Evolutionary conservation across 1,140 invertebrate species (phyloP), one percentile per base, ranked within the genome.

Genomic region (Tetramorium parvispinum): DNA sequence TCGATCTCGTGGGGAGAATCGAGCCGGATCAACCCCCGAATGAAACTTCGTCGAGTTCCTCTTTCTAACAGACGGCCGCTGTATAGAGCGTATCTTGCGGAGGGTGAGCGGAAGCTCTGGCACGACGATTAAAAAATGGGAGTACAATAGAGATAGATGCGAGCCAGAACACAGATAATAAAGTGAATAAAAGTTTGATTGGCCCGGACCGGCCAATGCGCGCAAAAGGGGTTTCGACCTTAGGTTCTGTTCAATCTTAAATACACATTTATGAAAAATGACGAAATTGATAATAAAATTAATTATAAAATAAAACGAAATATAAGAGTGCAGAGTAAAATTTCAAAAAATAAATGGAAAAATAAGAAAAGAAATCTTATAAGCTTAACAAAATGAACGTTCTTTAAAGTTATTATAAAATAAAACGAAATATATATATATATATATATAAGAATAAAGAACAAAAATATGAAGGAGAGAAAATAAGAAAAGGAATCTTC

Each of bases 1-100:
- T 71, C 66, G 78, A 71, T 82, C 78, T 82, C 53, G 79, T 51
- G 78, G n/a, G 40, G 27, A n/a, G 32, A 82, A 59, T 37, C 66
- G 40, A 73, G 32, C 16, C 63, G 21, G 49, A 81, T 81, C 49
- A 70, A 81, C 37, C 32, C 49, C 18, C 78, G 65, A 40, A 53
- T 40, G 27, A 21, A 24, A 70, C 49, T 46, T 68, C 49, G n/a
- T 53, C 16, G 13, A 24, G n/a, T 46, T 43, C 21, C 8, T 24
- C 70, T 49, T 46, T 37, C 11, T 16, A 68, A 68, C 32, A 1
- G 10, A 24, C 21, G 63, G 49, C 2, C 5, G 40, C 24, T 78
- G 18, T 46, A 32, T 32, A 49, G 2, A 37, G 21, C 8, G 16
- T 40, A 40, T 70, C 65, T 32, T 55, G 37, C 16, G 11, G 3